Base-by-base conservation (phyloP, 2,797 vertebrate species). In the Labroides dimidiatus region DNA sequence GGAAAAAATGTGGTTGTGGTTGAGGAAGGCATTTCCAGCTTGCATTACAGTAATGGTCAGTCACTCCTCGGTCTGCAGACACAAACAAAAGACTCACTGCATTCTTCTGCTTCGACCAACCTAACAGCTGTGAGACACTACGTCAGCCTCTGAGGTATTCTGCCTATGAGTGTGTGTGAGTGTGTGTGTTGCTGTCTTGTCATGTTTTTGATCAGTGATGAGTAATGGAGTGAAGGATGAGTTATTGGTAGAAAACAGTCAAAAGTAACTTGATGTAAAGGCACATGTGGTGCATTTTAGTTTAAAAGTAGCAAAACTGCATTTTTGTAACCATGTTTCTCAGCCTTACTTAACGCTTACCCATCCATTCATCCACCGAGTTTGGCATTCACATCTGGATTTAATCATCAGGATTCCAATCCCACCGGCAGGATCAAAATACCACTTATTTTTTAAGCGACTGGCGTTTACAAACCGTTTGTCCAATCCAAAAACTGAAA, bases 111-210 rank as follows among this genome's bases (percentile, higher is more conserved):
- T 65, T 75, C 63, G 52, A 86, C 86, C 82, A 84, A 74, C 78
- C 76, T 77, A 86, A 83, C 90, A 90, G 89, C 87, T 90, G 90
- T 90, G 74, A 89, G 91, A 92, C 92, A 87, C 80, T 84, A 90
- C 91, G 85, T 92, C 90, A 92, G 87, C 77, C 75, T 55, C 53
- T 10, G 21, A 91, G 82, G 63, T 64, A 89, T 89, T 87, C 61
- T 50, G 75, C 64, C 24, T 61, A 43, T 76, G 76, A 57, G 64
- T 79, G 70, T 58, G 66, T 51, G 53, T 63, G 75, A 53, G 64
- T 77, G 69, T 57, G 66, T 51, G 53, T 47, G 45, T 57, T 78
- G 66, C 71, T 77, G 59, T 59, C 37, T 41, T 69, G 67, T 55
- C 62, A 52, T 60, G 56, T 68, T 54, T 24, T 47, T 70, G 54